phyloP scores from a whole-genome alignment of 2,797 vertebrate genomes.

The Pantherophis alleghaniensis region DNA sequence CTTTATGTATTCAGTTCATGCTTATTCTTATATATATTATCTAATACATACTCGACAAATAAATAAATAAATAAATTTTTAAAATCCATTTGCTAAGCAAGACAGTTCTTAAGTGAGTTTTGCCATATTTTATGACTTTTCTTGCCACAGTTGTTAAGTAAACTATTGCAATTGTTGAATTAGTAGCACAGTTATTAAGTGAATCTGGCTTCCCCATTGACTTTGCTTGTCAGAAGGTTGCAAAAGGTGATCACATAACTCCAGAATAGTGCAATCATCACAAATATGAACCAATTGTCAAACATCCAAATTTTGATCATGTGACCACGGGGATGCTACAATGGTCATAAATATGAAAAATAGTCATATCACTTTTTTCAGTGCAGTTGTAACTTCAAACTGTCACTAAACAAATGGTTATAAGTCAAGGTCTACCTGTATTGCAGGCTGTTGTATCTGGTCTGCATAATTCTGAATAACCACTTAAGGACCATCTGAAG shows the following conservation, averaged over 20 bases:
- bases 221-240: not conserved
- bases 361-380: not conserved
- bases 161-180: not conserved
- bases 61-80: no score
- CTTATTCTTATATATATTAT: no score
- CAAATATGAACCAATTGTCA: not conserved
- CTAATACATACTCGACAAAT: no score
- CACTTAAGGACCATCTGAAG: not conserved
- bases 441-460: not conserved
- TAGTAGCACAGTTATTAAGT: not conserved
- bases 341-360: not conserved
- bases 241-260: not conserved
- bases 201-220: not conserved
- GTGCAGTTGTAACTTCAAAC: not conserved
- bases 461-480: not conserved
- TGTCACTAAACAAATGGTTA: not conserved
- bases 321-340: not conserved
- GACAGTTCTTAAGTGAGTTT: not conserved
- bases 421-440: not conserved
- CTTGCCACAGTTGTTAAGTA: not conserved
- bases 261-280: not conserved
- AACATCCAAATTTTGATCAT: not conserved
- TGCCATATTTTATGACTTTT: not conserved
- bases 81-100: not conserved
- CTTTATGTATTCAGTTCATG: no score